Base-by-base conservation (phyloP, 1,140 invertebrate genomes). In the Scaptomyza hsui region DNA sequence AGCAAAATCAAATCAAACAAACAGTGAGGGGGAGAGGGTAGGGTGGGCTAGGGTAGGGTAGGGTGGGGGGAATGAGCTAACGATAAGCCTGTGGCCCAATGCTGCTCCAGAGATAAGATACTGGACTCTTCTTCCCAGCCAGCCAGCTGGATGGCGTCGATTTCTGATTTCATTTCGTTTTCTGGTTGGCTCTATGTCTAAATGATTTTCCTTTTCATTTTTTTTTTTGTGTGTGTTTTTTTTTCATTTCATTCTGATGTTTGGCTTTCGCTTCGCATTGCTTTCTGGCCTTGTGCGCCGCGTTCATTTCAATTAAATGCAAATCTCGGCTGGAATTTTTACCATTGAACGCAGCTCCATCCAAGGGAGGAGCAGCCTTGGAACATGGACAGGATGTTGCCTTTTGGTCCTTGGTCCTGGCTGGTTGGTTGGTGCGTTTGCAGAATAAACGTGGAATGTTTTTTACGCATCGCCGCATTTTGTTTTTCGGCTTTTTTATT, bases 231-330 rank as follows among this genome's bases (percentile, higher is more conserved):
- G 39, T 19, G 16, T 37, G 21, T 21, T 21, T 37, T 24, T 29
- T 45, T 57, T 44, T 29, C 41, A 79, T 69, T 79, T 37, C 19
- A 19, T 41, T 53, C 21, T 68, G 65, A 53, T 56, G 13, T 68
- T 78, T 78, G 75, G 56, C 35, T 71, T 75, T 61, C 15, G 60
- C 55, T 75, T 39, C 64, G 67, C 42, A 32, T 70, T 70, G 53
- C 35, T 71, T 71, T 63, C 42, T 16, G 60, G 24, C 44, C 49
- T 55, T 72, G 12, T 67, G 57, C 48, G 62, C 26, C 32, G 71
- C 78, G 71, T 82, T 86, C 82, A 89, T 86, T 86, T 86, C 82
- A 86, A 86, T 86, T 86, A 86, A 86, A 86, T 86, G 82, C 82
- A 86, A 86, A 86, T 86, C 82, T 88, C 74, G 64, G 59, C 70